A percentile compares a stretch with the other conserved stretches of the same genome.
Conservation (phyloP, 2,888 invertebrate species). For the Pelosia muscerda region DNA sequence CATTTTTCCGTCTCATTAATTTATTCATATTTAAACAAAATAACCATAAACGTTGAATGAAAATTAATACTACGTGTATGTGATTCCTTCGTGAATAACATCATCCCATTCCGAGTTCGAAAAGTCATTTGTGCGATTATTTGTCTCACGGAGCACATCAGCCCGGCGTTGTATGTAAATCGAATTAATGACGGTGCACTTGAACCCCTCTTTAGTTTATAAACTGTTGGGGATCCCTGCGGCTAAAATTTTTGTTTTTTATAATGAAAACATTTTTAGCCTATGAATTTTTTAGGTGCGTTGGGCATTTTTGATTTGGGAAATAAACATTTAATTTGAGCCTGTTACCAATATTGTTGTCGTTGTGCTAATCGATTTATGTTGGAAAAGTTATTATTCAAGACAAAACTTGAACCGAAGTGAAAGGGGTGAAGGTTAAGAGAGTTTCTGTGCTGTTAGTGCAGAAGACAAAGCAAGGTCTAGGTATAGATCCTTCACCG, state of each 20-base stretch:
- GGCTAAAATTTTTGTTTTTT: neutral
- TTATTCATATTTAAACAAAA: slow-evolving; percentile 24
- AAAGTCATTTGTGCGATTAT: slow-evolving; percentile 84
- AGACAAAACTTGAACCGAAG: too few relatives aligned
- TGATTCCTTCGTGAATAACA: slow-evolving; percentile 55
- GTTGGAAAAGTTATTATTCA: too few relatives aligned
- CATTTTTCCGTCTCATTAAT: neutral
- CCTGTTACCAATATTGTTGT: too few relatives aligned
- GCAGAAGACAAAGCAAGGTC: too few relatives aligned
- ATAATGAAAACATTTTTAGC: too few relatives aligned
- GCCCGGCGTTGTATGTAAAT: slow-evolving; percentile 75
- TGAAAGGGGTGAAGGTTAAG: too few relatives aligned
- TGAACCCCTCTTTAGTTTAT: slow-evolving; percentile 62
- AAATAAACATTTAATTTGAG: too few relatives aligned
- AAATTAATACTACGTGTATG: slow-evolving; percentile 36
- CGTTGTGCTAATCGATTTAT: too few relatives aligned
- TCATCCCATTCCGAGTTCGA: slow-evolving; percentile 70
- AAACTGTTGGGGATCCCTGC: slow-evolving; percentile 12
- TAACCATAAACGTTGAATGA: slow-evolving; percentile 6
- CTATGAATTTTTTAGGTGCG: too few relatives aligned
- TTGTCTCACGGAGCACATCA: slow-evolving; percentile 78
- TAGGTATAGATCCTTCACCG: too few relatives aligned
- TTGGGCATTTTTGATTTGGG: too few relatives aligned
- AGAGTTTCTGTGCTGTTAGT: too few relatives aligned
- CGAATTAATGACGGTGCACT: slow-evolving; percentile 77